Evolutionary conservation across 2,888 invertebrate genomes (phyloP).

Genomic region (Ditylenchus weischeri): DNA sequence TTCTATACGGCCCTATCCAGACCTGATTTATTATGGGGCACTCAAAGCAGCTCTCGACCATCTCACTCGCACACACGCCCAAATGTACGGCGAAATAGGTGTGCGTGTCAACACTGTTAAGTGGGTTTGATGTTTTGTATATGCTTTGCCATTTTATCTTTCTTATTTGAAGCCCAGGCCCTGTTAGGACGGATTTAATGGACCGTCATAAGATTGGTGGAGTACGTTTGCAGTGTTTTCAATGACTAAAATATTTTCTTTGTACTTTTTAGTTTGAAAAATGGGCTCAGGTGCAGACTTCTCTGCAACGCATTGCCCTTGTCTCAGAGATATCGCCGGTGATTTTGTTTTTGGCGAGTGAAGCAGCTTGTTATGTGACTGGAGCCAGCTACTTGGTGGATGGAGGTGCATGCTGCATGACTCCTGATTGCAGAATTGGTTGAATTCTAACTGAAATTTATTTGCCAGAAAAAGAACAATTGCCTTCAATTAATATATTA

Average conservation of each 20-base stretch:
- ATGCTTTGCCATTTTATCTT: not conserved
- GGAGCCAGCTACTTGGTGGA: not conserved
- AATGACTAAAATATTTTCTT: not conserved
- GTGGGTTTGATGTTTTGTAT: not conserved
- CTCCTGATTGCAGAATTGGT: not conserved
- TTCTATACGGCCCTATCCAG: not conserved
- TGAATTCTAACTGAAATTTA: too few species aligned
- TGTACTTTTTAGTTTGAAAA: not conserved
- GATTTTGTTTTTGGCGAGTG: constrained; percentile 3
- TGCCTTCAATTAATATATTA: too few species aligned
- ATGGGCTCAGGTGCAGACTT: not conserved
- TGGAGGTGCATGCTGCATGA: not conserved
- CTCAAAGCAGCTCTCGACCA: not conserved
- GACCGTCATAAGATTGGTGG: not conserved
- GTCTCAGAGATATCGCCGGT: not conserved
- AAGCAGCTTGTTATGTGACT: not conserved
- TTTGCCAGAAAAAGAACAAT: too few species aligned
- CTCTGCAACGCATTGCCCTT: not conserved
- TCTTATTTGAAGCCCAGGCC: not conserved
- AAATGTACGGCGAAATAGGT: not conserved
- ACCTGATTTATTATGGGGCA: not conserved
- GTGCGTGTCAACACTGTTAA: not conserved
- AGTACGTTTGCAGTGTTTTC: not conserved
- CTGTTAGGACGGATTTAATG: not conserved
- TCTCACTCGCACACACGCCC: not conserved